These are phyloP conservation scores for Luehdorfia chinensis DNA, from an alignment of 1,140 invertebrate species.

Conservation along the genomic window DNA sequence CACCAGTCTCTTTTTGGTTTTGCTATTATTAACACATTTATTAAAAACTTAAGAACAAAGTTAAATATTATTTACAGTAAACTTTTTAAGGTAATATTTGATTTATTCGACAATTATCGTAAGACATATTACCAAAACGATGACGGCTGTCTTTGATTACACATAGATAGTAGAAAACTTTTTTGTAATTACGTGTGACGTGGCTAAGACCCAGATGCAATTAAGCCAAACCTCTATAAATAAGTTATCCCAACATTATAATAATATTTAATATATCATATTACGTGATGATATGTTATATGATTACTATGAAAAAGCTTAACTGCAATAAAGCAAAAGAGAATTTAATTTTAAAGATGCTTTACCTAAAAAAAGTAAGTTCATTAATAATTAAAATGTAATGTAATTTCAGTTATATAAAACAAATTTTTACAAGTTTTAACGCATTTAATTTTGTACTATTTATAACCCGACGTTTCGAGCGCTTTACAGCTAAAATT, in stretches of 20 bases:
- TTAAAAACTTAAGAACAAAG: constrained; percentile 19
- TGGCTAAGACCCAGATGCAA: not conserved
- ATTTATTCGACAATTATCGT: constrained; percentile 20
- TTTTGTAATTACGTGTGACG: constrained; percentile 14
- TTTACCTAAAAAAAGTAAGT: no score
- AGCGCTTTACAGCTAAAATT: no score
- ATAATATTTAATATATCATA: not conserved
- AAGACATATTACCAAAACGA: constrained; percentile 21
- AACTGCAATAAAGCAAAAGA: no score
- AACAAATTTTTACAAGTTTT: no score
- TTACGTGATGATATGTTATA: not conserved
- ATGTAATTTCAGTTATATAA: no score
- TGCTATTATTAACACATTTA: constrained; percentile 18
- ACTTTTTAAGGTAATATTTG: constrained; percentile 22
- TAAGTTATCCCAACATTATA: not conserved
- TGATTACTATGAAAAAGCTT: not conserved
- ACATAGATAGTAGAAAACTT: constrained; percentile 12
- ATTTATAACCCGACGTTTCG: no score
- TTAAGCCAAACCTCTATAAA: not conserved
- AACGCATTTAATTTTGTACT: no score
- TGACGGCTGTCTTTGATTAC: constrained; percentile 12
- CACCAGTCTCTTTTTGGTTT: constrained; percentile 6
- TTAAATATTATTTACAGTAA: constrained; percentile 16
- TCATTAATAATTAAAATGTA: no score
- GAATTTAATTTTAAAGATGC: no score